Percentiles rank a stretch among this genome's conserved stretches.
phyloP scores from a whole-genome alignment of 2,888 invertebrate species.

The Leptinotarsa rubiginosa region DNA sequence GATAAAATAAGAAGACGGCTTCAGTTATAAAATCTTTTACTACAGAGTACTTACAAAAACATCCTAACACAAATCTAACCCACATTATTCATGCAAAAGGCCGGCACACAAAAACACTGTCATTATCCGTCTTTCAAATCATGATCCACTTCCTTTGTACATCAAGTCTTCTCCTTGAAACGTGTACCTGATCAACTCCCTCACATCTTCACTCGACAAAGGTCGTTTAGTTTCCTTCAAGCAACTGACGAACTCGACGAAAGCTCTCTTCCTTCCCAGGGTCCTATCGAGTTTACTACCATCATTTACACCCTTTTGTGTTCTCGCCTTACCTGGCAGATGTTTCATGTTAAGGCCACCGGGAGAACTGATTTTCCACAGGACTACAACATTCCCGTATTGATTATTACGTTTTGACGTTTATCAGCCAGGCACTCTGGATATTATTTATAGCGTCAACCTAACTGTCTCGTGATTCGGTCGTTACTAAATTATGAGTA shows the following conservation, averaged over 20 bases:
- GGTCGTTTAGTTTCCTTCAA: background rate
- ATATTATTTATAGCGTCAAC: constrained; percentile 17
- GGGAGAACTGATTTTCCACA: background rate
- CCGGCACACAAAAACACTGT: background rate
- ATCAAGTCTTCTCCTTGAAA: constrained; percentile 6
- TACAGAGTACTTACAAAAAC: no score
- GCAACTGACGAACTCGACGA: background rate
- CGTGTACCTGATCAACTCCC: background rate
- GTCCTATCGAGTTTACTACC: background rate
- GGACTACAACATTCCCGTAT: background rate
- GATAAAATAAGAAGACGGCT: no score
- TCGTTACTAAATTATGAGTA: constrained; percentile 15
- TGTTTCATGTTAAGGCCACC: background rate
- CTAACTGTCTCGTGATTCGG: constrained; percentile 5
- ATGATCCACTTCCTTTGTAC: background rate
- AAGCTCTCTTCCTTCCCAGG: background rate
- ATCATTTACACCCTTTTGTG: constrained; percentile 1
- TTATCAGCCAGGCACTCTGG: constrained; percentile 6
- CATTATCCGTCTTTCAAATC: background rate
- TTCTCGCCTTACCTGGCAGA: background rate
- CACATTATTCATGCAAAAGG: no score
- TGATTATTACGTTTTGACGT: constrained; percentile 6
- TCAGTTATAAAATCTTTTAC: no score
- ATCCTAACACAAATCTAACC: no score
- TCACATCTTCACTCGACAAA: constrained; percentile 2